A percentile compares a stretch with the other conserved stretches of the same genome.
Evolutionary conservation across 2,888 invertebrate genomes (phyloP).

Genomic region (Clistopyga incitator): DNA sequence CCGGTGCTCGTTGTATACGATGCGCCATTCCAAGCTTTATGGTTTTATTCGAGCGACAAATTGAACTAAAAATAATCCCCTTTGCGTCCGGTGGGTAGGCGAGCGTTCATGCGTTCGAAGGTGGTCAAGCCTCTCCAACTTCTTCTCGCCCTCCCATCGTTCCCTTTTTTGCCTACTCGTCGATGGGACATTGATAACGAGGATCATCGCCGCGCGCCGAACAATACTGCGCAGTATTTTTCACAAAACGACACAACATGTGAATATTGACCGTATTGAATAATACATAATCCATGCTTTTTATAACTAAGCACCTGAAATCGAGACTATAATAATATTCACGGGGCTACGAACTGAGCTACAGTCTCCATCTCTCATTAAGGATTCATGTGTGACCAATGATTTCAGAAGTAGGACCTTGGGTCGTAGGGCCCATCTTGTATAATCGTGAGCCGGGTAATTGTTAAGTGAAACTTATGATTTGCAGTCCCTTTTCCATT

Average conservation of each 20-base stretch:
- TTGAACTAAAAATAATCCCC: conserved; percentile 83
- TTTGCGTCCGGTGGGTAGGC: conserved; percentile 77
- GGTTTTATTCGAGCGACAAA: conserved; percentile 82
- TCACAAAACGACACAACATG: background rate
- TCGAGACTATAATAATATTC: background rate
- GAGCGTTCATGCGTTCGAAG: conserved; percentile 78
- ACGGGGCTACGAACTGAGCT: no score
- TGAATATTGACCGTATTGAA: background rate
- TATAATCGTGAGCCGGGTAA: no score
- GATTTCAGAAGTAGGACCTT: no score
- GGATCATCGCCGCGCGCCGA: background rate
- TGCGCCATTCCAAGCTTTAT: conserved; percentile 74
- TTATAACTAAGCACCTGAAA: background rate
- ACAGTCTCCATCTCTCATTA: no score
- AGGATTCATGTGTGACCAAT: no score
- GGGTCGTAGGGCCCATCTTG: no score
- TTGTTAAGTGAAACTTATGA: no score
- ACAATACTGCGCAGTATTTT: background rate
- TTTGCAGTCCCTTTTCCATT: no score
- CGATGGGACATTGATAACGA: conserved; percentile 14
- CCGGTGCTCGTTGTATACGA: conserved; percentile 29
- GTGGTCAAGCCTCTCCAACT: conserved; percentile 53
- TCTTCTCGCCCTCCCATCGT: conserved; percentile 48
- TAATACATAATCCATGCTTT: background rate
- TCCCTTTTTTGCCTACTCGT: conserved; percentile 5